Evolutionary conservation across 1,140 invertebrate genomes (phyloP).

Genomic region (Temnothorax nylanderi): DNA sequence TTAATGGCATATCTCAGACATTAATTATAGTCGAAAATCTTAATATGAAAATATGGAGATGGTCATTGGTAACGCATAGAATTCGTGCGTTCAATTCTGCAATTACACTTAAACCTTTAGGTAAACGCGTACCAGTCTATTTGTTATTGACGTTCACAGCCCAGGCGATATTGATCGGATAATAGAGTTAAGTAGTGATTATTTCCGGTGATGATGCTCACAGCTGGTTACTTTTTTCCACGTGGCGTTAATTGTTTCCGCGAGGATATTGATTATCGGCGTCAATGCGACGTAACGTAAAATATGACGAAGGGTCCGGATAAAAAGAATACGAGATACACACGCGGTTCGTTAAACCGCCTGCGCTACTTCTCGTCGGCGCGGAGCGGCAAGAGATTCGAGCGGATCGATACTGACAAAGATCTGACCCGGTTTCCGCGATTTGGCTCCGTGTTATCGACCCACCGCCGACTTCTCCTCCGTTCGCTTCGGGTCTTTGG

Average conservation of each 20-base stretch:
- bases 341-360: not conserved
- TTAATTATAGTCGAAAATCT: not conserved
- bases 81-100: not conserved
- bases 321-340: not conserved
- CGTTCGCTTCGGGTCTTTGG: slow-evolving; percentile 2
- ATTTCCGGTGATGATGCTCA: not conserved
- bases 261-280: slow-evolving; percentile 30
- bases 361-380: not conserved
- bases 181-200: not conserved
- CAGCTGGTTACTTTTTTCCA: not conserved
- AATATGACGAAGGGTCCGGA: not conserved
- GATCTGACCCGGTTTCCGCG: slow-evolving; percentile 43
- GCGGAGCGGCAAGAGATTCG: not conserved
- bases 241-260: slow-evolving; percentile 6
- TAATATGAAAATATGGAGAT: too few species aligned
- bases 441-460: slow-evolving; percentile 37
- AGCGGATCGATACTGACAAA: slow-evolving; percentile 39
- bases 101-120: not conserved
- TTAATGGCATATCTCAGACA: not conserved
- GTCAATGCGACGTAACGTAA: not conserved
- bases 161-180: not conserved
- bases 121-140: not conserved
- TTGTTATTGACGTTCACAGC: not conserved
- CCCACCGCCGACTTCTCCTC: not conserved
- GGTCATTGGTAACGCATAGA: not conserved